Percentiles rank a stretch among this genome's conserved stretches.
phyloP scores from a whole-genome alignment of 37 sponge, comb jelly and placozoan genomes.

The Chondrilla cf. caribensis region DNA sequence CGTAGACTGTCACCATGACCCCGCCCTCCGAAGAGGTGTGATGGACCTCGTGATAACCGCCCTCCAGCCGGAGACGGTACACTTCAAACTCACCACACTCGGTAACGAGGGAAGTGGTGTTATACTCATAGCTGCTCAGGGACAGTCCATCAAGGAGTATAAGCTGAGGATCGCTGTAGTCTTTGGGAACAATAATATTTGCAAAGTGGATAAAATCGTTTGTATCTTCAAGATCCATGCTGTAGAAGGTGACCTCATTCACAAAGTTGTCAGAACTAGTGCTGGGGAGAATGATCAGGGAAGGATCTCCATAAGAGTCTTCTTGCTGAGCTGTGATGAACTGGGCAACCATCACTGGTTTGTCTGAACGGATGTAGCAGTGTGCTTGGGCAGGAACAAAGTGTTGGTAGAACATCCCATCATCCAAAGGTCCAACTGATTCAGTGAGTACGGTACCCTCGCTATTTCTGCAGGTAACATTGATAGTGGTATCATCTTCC shows the following conservation, averaged over 20 bases:
- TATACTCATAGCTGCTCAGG: neutral
- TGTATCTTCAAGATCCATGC: neutral
- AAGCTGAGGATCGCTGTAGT: neutral
- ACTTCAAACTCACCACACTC: neutral
- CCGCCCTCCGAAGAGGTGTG: neutral
- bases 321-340: neutral
- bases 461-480: neutral
- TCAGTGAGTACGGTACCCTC: neutral
- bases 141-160: neutral
- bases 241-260: constrained; percentile 9
- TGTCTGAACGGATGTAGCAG: neutral
- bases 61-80: neutral
- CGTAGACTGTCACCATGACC: neutral
- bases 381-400: neutral
- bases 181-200: neutral
- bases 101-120: too few relatives aligned
- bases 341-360: constrained; percentile 2
- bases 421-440: neutral
- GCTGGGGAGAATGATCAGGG: neutral
- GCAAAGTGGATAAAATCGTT: neutral
- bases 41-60: neutral
- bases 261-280: neutral
- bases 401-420: neutral
- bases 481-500: neutral
- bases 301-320: neutral